A percentile compares a stretch with the other conserved stretches of the same genome.
Conservation (phyloP, 1,140 invertebrate genomes). For the Caerostris darwini region DNA sequence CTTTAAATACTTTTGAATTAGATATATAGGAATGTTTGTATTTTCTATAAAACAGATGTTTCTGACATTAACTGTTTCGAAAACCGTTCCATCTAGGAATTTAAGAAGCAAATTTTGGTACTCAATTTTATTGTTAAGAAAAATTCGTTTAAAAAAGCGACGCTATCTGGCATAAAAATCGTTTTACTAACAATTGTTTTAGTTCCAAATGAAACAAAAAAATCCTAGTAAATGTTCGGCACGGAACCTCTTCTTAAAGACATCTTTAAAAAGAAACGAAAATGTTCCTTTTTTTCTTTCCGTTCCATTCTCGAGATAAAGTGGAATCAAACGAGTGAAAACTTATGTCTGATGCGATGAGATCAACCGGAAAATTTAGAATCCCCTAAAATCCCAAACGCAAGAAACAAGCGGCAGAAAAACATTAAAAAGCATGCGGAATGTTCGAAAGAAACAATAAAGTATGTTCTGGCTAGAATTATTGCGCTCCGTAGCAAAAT, state of each 20-base stretch:
- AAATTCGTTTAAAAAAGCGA: too few relatives aligned
- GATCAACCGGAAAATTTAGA: slow-evolving; percentile 25
- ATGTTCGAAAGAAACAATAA: neutral
- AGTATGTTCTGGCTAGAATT: slow-evolving; percentile 3
- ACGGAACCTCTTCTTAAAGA: neutral
- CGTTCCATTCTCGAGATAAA: neutral
- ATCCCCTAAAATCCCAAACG: slow-evolving; percentile 25
- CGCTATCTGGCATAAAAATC: neutral
- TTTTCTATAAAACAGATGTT: too few relatives aligned
- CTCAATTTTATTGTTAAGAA: neutral
- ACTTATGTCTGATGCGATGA: slow-evolving; percentile 25
- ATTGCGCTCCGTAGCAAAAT: neutral
- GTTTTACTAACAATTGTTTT: neutral
- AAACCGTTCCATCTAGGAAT: neutral
- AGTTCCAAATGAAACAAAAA: neutral
- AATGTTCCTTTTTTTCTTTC: too few relatives aligned
- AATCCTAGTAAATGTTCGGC: neutral
- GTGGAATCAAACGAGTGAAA: neutral
- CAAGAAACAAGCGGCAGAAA: neutral
- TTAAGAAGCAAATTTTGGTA: neutral
- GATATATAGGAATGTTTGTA: too few relatives aligned
- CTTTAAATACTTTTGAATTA: too few relatives aligned
- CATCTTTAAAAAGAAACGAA: neutral
- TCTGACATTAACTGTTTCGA: too few relatives aligned
- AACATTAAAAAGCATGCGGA: slow-evolving; percentile 12